Base-by-base conservation (phyloP, 2,113 vertebrate genomes). In the Protobothrops flavoviridis region DNA sequence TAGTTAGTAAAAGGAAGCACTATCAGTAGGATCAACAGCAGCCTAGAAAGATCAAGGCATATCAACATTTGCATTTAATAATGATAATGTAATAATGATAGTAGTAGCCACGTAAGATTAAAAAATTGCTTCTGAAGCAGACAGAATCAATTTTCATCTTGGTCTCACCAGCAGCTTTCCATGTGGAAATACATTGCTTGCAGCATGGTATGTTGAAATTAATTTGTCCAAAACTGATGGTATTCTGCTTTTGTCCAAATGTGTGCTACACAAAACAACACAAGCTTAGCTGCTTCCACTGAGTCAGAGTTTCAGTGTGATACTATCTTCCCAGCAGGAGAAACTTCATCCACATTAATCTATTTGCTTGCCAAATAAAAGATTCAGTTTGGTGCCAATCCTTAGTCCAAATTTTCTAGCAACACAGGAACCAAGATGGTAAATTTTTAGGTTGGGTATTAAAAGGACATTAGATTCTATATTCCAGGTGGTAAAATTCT, bases 31-130 rank as follows among this genome's bases (percentile, higher is more conserved):
- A 88, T 91, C 55, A 92, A 48, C 26, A 90, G 93, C 57, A 94
- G 91, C 33, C 64, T 57, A 90, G 55, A 61, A 90, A 94, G 85
- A 43, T 90, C 29, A 90, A 90, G 61, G 23, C 24, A 92, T 86
- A 86, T 88, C 59, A 90, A 57, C 90, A 94, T 59, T 90, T 87
- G 91, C 29, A 87, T 89, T 92, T 92, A 94, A 92, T 92, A n/a
- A 64, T 29, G 10, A 64, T n/a, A 13, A n/a, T 2, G 26, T 64
- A 29, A 11, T 64, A 29, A n/a, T n/a, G 61, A 64, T 64, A 26
- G 1, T n/a, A 12, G 11, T 64, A n/a, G 61, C 61, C 3, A 12
- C 26, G 12, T 64, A n/a, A 64, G 26, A 64, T 64, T 64, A 5
- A 43, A 88, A 0, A 48, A 6, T 50, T 91, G 33, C 24, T 50